phyloP scores from a whole-genome alignment of 2,888 invertebrate genomes.

The Rhagophthalmus giganteus region DNA sequence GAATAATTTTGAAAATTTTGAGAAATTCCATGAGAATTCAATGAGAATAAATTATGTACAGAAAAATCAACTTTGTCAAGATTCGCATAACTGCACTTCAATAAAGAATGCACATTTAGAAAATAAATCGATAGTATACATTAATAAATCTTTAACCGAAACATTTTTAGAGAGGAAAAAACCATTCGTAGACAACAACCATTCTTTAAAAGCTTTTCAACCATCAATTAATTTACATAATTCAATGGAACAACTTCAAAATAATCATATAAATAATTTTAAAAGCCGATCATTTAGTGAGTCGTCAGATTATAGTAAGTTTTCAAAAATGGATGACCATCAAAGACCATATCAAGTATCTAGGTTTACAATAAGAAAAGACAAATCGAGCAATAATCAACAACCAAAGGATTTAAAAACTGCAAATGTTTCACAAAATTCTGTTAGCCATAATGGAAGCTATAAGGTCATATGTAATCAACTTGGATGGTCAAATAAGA shows the following conservation, averaged over 20 bases:
- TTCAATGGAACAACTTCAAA: slow-evolving; percentile 2
- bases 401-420: not conserved
- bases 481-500: too few species aligned
- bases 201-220: slow-evolving; percentile 25
- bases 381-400: not conserved
- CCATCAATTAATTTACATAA: slow-evolving; percentile 33
- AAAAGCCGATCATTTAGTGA: slow-evolving; percentile 32
- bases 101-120: not conserved
- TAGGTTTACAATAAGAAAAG: not conserved
- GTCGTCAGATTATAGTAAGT: slow-evolving; percentile 1
- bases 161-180: slow-evolving; percentile 39
- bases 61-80: slow-evolving; percentile 1
- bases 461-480: too few species aligned
- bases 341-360: not conserved
- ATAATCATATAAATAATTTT: slow-evolving; percentile 13
- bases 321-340: too few species aligned
- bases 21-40: not conserved
- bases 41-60: not conserved
- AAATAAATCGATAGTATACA: not conserved
- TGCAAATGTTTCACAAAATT: not conserved
- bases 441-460: not conserved
- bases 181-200: slow-evolving; percentile 17
- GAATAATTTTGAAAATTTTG: not conserved
- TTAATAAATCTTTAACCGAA: slow-evolving; percentile 40
- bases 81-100: slow-evolving; percentile 10